A percentile compares a stretch with the other conserved stretches of the same genome.
Evolutionary conservation across 2,797 vertebrate genomes (phyloP).

Genomic region (Pteropus rufus): DNA sequence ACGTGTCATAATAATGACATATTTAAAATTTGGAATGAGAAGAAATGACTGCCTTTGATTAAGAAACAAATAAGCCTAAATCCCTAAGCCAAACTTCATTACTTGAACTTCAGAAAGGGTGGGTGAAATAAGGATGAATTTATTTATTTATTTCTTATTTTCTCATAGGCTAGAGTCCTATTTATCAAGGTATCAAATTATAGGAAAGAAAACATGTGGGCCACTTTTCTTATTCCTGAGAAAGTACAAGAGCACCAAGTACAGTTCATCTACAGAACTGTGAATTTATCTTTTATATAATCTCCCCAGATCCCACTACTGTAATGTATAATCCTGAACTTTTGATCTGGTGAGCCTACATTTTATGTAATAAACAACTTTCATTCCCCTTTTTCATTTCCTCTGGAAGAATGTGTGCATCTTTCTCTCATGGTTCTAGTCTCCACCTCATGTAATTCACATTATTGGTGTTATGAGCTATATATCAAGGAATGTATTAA

Average conservation of each 20-base stretch:
- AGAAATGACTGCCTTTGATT: background rate
- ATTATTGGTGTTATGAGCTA: background rate
- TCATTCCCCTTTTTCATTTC: background rate
- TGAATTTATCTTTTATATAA: background rate
- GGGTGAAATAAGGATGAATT: background rate
- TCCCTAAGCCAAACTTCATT: background rate
- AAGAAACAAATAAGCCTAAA: background rate
- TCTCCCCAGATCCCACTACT: background rate
- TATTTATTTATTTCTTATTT: background rate
- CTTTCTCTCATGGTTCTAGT: background rate
- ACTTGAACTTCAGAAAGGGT: background rate
- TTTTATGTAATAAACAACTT: background rate
- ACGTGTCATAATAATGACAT: background rate
- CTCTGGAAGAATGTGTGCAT: background rate
- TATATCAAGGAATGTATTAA: background rate
- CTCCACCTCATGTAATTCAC: background rate
- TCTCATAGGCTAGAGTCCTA: background rate
- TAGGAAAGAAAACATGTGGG: background rate
- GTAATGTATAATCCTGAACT: background rate
- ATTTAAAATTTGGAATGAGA: background rate
- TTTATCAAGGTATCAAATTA: background rate
- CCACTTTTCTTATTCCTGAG: background rate
- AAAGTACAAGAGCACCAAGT: background rate
- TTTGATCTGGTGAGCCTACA: background rate
- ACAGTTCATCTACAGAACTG: background rate